Conservation (phyloP, 2,888 invertebrate genomes). For the Pristionchus maxplancki region DNA sequence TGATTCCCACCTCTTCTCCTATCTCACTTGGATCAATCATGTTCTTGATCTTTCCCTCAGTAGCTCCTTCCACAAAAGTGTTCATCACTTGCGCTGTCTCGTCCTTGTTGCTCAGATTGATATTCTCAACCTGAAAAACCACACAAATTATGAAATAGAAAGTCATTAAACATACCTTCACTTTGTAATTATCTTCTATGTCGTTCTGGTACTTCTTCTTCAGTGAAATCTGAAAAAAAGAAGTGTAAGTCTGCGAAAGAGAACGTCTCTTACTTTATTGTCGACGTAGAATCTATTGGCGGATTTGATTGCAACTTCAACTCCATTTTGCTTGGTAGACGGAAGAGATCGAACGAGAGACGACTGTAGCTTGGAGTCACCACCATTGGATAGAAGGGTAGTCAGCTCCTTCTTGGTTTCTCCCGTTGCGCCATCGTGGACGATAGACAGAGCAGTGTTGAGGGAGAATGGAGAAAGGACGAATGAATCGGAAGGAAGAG, state of each 20-base stretch:
- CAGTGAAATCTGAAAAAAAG: slow-evolving; percentile 41
- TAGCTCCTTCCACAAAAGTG: slow-evolving; percentile 87
- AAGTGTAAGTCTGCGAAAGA: background rate
- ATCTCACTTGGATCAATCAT: no score
- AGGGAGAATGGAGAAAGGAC: no score
- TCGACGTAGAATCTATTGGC: slow-evolving; percentile 20
- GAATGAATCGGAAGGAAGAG: no score
- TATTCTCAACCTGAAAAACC: background rate
- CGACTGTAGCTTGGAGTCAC: no score
- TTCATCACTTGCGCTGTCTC: slow-evolving; percentile 83
- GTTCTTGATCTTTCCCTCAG: slow-evolving; percentile 88
- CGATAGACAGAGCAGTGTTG: no score
- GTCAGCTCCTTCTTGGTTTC: no score
- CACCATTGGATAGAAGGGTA: no score
- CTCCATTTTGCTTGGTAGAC: no score
- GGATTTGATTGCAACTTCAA: background rate
- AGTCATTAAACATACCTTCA: slow-evolving; percentile 53
- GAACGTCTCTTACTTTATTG: slow-evolving; percentile 25
- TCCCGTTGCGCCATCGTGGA: no score
- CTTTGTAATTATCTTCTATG: slow-evolving; percentile 55
- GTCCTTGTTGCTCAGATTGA: background rate
- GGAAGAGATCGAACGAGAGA: no score
- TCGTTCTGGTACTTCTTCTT: slow-evolving; percentile 56
- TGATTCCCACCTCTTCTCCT: no score
- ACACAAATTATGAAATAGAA: background rate